Evolutionary conservation across 2,797 vertebrate genomes (phyloP).

Genomic region (Acridotheres tristis): DNA sequence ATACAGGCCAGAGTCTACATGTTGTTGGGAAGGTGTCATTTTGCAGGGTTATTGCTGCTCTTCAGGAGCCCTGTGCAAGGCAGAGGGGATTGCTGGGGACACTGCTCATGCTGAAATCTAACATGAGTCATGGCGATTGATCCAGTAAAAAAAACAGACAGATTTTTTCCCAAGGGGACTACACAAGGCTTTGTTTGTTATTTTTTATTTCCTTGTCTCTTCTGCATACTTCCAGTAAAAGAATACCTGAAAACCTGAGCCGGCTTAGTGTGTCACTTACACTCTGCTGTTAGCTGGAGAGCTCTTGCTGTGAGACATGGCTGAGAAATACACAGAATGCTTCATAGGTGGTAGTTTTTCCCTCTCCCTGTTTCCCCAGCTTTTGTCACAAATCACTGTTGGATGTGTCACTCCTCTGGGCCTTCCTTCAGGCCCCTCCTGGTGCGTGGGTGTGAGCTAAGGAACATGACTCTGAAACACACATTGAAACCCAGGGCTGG

Average conservation of each 20-base stretch:
- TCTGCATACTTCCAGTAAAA: neutral
- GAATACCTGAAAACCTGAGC: neutral
- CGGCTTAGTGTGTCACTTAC: neutral
- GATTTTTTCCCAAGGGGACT: neutral
- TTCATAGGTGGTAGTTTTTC: neutral
- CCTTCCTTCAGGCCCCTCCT: neutral
- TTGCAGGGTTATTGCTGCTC: neutral
- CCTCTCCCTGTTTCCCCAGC: neutral
- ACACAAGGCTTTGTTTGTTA: neutral
- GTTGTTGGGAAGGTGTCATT: accelerated
- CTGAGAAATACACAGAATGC: neutral
- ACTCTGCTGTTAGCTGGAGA: neutral
- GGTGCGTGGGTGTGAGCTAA: neutral
- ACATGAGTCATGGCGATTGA: neutral
- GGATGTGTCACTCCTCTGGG: neutral
- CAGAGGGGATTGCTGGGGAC: neutral
- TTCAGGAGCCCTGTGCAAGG: neutral
- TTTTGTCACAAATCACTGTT: conserved; percentile 1
- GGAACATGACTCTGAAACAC: neutral
- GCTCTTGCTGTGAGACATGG: neutral
- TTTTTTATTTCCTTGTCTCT: neutral
- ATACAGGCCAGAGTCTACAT: neutral
- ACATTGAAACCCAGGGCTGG: neutral
- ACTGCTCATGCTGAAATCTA: neutral
- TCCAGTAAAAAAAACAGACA: neutral